Base-by-base conservation (phyloP, 2,113 vertebrate genomes). In the Macrotus californicus region DNA sequence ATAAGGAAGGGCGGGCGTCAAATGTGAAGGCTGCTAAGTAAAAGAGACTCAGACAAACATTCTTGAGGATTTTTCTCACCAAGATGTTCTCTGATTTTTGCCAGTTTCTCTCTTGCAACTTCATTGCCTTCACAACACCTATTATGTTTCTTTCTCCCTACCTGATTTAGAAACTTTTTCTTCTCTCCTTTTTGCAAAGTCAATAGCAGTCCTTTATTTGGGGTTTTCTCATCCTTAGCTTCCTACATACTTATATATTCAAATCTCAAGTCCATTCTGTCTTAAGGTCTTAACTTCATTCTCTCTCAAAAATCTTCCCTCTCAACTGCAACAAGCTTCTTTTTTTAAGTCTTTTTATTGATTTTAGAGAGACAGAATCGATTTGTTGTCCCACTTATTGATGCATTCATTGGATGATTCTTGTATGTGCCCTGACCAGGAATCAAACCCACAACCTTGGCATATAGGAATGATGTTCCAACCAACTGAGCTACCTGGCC, bases 1-100 rank as follows among this genome's bases (percentile, higher is more conserved):
- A 94, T 89, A 69, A 73, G 46, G 31, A 87, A 92, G 76, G 67
- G 70, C 90, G 66, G 67, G 70, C 91, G 41, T 87, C 87, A 82
- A 41, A 67, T n/a, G 21, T 80, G 64, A 94, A 96, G 19, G 6
- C 46, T 96, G 41, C 26, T 88, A 72, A 95, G 43, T 75, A 15
- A 46, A 91, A 91, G 16, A 29, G 7, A 54, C 14, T 94, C 46
- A 83, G 52, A 48, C 59, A 92, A 81, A 86, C n/a, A 91, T 87
- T 39, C 50, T 16, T 61, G 0, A 79, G 34, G 0, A 0, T 22
- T 96, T 94, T 89, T 54, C 48, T 94, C 96, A 52, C 12, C 70
- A 39, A 91, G 22, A 48, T 13, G 34, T 85, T 52, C 72, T 0
- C 61, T 76, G 29, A 86, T 7, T 82, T 46, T 50, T 22, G 69